Evolutionary conservation across 2,888 invertebrate genomes (phyloP).

Genomic region (Euspilapteryx auroguttella): DNA sequence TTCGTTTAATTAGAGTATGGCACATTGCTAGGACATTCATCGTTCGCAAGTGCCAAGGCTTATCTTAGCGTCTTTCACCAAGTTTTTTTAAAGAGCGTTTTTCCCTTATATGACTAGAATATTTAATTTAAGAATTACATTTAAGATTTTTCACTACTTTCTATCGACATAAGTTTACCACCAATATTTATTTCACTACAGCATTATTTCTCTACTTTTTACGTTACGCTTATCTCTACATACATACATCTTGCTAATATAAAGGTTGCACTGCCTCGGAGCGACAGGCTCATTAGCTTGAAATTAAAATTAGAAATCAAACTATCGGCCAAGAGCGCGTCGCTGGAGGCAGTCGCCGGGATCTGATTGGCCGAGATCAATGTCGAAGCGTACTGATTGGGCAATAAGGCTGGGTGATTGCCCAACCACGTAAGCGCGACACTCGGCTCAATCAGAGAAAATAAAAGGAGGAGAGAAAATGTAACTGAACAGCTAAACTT

Average conservation of each 20-base stretch:
- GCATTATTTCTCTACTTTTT: slow-evolving; percentile 30
- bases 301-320: slow-evolving; percentile 20
- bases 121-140: slow-evolving; percentile 43
- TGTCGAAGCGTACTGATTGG: slow-evolving; percentile 63
- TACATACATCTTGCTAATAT: slow-evolving; percentile 55
- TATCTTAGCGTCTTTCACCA: slow-evolving; percentile 58
- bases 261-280: slow-evolving; percentile 24
- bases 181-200: slow-evolving; percentile 44
- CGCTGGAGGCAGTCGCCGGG: slow-evolving; percentile 29
- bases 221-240: slow-evolving; percentile 52
- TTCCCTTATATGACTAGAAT: slow-evolving; percentile 48
- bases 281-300: slow-evolving; percentile 22
- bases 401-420: slow-evolving; percentile 75
- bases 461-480: slow-evolving; percentile 15
- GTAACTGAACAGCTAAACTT: slow-evolving; percentile 7
- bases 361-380: slow-evolving; percentile 36
- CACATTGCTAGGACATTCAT: slow-evolving; percentile 38
- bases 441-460: slow-evolving; percentile 37
- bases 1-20: slow-evolving; percentile 34
- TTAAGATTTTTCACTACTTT: slow-evolving; percentile 37
- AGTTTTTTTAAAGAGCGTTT: slow-evolving; percentile 42
- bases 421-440: slow-evolving; percentile 68
- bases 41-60: slow-evolving; percentile 59
- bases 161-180: slow-evolving; percentile 61
- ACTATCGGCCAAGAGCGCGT: slow-evolving; percentile 20